These are phyloP conservation scores for Aphelocoma californica DNA, from an alignment of 2,797 vertebrate species.

Conservation along the genomic window DNA sequence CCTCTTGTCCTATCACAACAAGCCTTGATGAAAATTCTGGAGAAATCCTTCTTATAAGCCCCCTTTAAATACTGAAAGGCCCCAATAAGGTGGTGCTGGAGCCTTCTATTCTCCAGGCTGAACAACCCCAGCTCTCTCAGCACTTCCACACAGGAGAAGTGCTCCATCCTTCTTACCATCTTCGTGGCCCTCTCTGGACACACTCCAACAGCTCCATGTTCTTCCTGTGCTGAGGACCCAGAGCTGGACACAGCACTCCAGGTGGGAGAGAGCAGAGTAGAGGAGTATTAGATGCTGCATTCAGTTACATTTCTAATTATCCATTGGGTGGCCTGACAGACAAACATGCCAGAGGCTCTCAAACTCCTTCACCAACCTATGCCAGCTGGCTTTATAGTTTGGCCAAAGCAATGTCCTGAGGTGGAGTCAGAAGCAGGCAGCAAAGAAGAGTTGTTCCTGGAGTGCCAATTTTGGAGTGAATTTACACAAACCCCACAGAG, in stretches of 20 bases:
- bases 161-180: neutral
- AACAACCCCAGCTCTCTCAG: neutral
- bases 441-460: neutral
- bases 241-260: neutral
- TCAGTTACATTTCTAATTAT: neutral
- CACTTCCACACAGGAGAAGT: neutral
- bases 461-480: neutral
- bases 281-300: neutral
- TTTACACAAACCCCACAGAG: neutral
- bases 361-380: neutral
- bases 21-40: neutral
- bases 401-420: neutral
- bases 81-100: neutral
- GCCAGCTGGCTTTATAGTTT: neutral
- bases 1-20: neutral
- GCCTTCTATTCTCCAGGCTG: neutral
- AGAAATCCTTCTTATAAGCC: neutral
- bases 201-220: neutral
- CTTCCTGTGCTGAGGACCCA: neutral
- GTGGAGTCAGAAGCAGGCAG: neutral
- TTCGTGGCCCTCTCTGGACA: neutral
- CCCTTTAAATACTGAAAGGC: neutral
- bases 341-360: neutral
- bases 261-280: neutral
- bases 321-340: rapidly evolving